Evolutionary conservation across 92 coral and sea anemone genomes (phyloP).

Genomic region (Paragorgia papillata): DNA sequence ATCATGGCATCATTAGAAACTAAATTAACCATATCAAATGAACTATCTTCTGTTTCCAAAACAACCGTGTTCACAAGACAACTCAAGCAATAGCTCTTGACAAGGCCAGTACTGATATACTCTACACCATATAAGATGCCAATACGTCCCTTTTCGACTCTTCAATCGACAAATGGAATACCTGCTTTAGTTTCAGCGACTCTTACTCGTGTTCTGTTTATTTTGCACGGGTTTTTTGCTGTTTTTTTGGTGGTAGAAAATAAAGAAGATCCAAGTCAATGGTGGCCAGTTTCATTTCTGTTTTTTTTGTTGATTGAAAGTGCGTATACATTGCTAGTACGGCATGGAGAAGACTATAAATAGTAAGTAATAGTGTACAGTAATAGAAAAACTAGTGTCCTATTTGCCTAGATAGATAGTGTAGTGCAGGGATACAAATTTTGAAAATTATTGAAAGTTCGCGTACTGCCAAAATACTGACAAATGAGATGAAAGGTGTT

Average conservation of each 20-base stretch:
- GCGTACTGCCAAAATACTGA: too few species aligned
- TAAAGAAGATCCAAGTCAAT: conserved; percentile 51
- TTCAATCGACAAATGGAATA: conserved; percentile 2
- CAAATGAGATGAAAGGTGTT: not conserved
- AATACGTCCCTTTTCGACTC: not conserved
- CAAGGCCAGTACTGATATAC: too few species aligned
- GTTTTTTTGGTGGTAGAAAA: conserved; percentile 86
- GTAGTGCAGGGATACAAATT: too few species aligned
- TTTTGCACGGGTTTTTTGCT: conserved; percentile 81
- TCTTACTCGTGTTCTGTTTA: conserved; percentile 83
- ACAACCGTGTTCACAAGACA: too few species aligned
- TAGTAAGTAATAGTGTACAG: conserved; percentile 69
- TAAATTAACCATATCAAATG: not conserved
- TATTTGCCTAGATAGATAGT: too few species aligned
- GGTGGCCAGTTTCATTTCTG: conserved; percentile 77
- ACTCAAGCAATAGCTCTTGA: too few species aligned
- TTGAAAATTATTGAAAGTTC: too few species aligned
- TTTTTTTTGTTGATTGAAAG: conserved; percentile 77
- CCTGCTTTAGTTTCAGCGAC: conserved; percentile 66
- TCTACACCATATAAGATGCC: not conserved
- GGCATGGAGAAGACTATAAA: conserved; percentile 93
- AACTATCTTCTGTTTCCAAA: too few species aligned
- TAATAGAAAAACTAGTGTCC: too few species aligned
- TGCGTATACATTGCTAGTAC: conserved; percentile 80
- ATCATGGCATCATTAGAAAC: not conserved